Evolutionary conservation across 2,888 invertebrate genomes (phyloP).

Genomic region (Pachliopta kotzebuea): DNA sequence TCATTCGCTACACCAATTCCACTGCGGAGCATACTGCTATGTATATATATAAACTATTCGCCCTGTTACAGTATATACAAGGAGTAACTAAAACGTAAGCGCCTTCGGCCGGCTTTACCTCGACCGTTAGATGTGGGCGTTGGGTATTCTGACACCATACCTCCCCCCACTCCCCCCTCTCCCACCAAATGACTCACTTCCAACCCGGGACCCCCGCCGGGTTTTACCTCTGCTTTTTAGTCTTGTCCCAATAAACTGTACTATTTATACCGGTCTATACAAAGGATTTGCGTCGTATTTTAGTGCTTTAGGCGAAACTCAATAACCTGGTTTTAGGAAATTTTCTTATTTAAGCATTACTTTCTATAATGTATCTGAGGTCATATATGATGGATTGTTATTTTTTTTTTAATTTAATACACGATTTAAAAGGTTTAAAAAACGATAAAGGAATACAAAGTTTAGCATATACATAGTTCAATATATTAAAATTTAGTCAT

Average conservation of each 20-base stretch:
- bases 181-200: constrained; percentile 13
- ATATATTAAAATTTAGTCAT: no score
- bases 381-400: no score
- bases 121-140: constrained; percentile 9
- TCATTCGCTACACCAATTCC: neutral
- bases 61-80: neutral
- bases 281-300: neutral
- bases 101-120: constrained; percentile 15
- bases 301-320: neutral
- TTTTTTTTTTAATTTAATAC: no score
- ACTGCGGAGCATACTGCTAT: neutral
- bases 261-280: neutral
- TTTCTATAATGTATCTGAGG: no score
- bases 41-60: neutral
- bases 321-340: no score
- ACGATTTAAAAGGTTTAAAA: no score
- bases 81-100: constrained; percentile 18
- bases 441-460: no score
- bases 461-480: no score
- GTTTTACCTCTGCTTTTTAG: constrained; percentile 11
- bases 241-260: neutral
- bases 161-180: constrained; percentile 11
- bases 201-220: constrained; percentile 5
- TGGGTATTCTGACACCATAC: constrained; percentile 9
- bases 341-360: no score